phyloP scores from a whole-genome alignment of 2,888 invertebrate species.

The Aphrophora alni region DNA sequence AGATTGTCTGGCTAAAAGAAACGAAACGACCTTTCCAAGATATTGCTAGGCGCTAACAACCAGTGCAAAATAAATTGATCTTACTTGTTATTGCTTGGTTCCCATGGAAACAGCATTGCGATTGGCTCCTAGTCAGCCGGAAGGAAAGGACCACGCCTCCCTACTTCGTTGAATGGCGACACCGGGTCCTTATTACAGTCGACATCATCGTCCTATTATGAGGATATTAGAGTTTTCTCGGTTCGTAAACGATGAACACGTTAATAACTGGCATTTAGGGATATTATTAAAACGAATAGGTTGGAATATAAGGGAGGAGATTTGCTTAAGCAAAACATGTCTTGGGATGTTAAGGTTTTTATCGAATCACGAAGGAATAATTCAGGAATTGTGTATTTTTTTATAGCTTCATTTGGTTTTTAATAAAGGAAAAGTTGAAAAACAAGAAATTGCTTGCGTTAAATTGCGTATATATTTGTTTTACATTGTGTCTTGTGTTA shows the following conservation, averaged over 20 bases:
- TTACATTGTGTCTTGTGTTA: no score
- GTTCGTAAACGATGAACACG: background rate
- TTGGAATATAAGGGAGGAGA: background rate
- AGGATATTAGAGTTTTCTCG: background rate
- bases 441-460: no score
- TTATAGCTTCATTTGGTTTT: no score
- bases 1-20: background rate
- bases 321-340: no score
- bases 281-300: background rate
- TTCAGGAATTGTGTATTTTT: no score
- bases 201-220: background rate
- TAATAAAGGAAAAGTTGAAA: no score
- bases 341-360: no score
- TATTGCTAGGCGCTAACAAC: constrained; percentile 6
- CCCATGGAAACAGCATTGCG: background rate
- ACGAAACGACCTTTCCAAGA: background rate
- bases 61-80: background rate
- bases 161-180: background rate
- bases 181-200: background rate
- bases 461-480: no score
- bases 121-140: background rate
- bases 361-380: no score
- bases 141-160: background rate
- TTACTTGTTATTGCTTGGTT: background rate
- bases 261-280: background rate